phyloP scores from a whole-genome alignment of 92 coral and sea anemone genomes.

The Virgularia gustaviana region DNA sequence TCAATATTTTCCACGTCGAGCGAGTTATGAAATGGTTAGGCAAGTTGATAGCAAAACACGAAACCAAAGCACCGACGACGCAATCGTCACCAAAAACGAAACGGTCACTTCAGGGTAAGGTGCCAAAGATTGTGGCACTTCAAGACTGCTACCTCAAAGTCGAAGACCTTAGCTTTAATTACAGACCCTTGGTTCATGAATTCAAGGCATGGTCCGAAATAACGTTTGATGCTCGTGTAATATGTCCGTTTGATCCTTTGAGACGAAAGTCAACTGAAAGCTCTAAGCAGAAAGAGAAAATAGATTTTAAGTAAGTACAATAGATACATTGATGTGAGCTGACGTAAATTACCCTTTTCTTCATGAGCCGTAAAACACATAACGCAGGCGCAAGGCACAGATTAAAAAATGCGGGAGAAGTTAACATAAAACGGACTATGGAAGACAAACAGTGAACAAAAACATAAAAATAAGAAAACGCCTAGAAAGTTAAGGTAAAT shows the following conservation, averaged over 20 bases:
- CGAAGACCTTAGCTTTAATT: slow-evolving; percentile 81
- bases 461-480: no score
- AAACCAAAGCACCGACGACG: no score
- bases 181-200: slow-evolving; percentile 85
- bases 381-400: slow-evolving; percentile 6
- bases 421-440: no score
- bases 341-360: neutral
- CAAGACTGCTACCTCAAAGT: slow-evolving; percentile 77
- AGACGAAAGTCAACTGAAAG: slow-evolving; percentile 5
- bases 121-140: slow-evolving; percentile 68
- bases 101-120: slow-evolving; percentile 50
- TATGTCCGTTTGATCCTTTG: slow-evolving; percentile 85
- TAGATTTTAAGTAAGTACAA: slow-evolving; percentile 36
- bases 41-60: slow-evolving; percentile 32
- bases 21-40: slow-evolving; percentile 54
- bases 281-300: slow-evolving; percentile 28
- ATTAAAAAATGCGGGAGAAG: neutral
- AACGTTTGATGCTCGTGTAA: slow-evolving; percentile 65
- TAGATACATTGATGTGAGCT: slow-evolving; percentile 23
- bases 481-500: no score
- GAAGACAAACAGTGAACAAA: no score
- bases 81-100: slow-evolving; percentile 42
- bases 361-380: slow-evolving; percentile 7
- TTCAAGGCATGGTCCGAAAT: slow-evolving; percentile 87
- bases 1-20: slow-evolving; percentile 60